Evolutionary conservation across 1,140 invertebrate genomes (phyloP), one percentile per base, ranked within the genome.

Genomic region (Cydia amplana): DNA sequence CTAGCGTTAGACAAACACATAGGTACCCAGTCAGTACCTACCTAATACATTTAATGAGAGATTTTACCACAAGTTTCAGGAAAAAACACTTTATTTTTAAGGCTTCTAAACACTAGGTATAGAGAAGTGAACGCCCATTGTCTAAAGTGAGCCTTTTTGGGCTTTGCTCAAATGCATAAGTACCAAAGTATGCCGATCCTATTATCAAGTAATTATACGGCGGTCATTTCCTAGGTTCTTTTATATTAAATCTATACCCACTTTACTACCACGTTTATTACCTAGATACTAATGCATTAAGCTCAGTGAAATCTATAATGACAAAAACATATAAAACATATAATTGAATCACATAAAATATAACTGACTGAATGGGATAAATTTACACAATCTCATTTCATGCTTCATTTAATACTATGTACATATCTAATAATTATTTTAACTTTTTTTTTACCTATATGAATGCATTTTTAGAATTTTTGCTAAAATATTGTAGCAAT

Each of bases 271-370:
- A 23, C 6, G 9, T 60, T 60, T 60, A 60, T 60, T 23, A 60
- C 55, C 3, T 60, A 12, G 55, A 20, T 60, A 60, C 20, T 60
- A 60, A 60, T 60, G 55, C 55, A 60, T 23, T 60, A 60, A 60
- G 51, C n/a, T 18, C 51, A 23, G 20, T 23, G 55, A 60, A 23
- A 60, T 60, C 55, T 60, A 23, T 60, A 23, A 60, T 60, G 23
- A 23, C 55, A 23, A 23, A 23, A 60, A 60, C 55, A 60, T 60
- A 60, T 60, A 60, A 60, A 60, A 60, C 7, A 60, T 60, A 60
- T 60, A 60, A 60, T 60, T n/a, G 55, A 20, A 20, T 23, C 55
- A 60, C 55, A 60, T 60, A 60, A 60, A 60, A 60, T 60, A 60
- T 60, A 60, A 60, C 55, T 55, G 55, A n/a, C 20, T 60, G 7